phyloP scores from a whole-genome alignment of 2,797 vertebrate genomes.

The Crax fasciolata region DNA sequence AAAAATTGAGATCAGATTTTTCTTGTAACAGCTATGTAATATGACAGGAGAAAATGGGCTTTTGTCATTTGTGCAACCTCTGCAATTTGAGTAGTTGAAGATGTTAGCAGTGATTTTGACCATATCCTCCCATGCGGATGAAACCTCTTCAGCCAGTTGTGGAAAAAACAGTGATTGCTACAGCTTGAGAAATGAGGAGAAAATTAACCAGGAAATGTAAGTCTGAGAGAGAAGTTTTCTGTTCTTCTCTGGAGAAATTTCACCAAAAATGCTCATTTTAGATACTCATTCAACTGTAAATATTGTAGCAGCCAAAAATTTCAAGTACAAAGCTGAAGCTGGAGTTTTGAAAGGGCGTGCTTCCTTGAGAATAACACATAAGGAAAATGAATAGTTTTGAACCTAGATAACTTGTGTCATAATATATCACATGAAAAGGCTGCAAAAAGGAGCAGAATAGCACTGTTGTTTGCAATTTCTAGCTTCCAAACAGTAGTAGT shows the following conservation, averaged over 20 bases:
- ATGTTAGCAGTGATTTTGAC: background rate
- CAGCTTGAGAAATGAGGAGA: background rate
- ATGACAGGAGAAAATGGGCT: background rate
- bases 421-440: background rate
- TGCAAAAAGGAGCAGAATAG: background rate
- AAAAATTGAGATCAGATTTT: background rate
- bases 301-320: background rate
- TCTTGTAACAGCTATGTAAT: accelerated
- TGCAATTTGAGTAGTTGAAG: background rate
- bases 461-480: background rate
- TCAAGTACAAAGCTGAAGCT: background rate
- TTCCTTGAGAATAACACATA: background rate
- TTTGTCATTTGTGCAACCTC: background rate
- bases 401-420: background rate
- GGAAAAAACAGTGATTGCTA: background rate
- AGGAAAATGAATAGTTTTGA: background rate
- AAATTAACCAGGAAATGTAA: background rate
- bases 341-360: background rate
- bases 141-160: background rate
- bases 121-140: background rate
- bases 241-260: background rate
- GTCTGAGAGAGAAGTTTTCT: background rate
- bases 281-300: background rate
- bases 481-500: background rate
- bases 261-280: background rate